Percentiles rank a stretch among this genome's conserved stretches.
These are phyloP conservation scores for Pachycephala philippinensis DNA, from an alignment of 2,113 vertebrate species.

Conservation along the genomic window DNA sequence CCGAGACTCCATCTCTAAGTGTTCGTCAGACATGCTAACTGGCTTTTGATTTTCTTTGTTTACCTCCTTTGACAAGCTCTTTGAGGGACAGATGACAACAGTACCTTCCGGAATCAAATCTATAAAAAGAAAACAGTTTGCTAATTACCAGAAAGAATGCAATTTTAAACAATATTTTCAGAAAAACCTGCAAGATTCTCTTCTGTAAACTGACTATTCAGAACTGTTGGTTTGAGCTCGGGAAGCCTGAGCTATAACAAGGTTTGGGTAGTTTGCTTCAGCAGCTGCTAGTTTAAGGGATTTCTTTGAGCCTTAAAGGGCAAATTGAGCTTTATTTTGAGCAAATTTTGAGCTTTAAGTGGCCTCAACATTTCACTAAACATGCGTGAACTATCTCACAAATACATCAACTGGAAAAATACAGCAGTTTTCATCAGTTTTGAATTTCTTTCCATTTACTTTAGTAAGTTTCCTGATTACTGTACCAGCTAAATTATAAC, in stretches of 20 bases:
- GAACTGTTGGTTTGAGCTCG: background rate
- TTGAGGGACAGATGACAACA: slow-evolving; percentile 34
- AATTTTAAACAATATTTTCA: background rate
- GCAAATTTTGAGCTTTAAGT: background rate
- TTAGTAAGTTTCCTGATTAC: background rate
- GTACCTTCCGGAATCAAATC: slow-evolving; percentile 57
- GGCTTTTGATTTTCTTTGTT: slow-evolving; percentile 95
- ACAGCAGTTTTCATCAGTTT: background rate
- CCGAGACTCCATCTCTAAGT: slow-evolving; percentile 24
- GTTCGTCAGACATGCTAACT: slow-evolving; percentile 58
- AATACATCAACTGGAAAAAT: background rate
- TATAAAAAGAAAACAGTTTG: slow-evolving; percentile 47
- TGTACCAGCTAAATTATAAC: background rate
- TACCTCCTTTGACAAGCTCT: slow-evolving; percentile 75
- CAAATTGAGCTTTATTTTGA: background rate
- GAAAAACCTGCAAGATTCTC: background rate
- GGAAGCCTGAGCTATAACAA: background rate
- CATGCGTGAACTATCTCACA: background rate
- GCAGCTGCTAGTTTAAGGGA: background rate
- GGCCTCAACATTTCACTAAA: background rate
- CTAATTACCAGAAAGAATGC: background rate
- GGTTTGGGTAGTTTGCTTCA: background rate
- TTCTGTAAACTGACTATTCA: background rate
- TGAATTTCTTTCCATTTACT: background rate
- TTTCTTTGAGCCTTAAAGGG: background rate